Evolutionary conservation across 2,113 vertebrate genomes (phyloP).

Genomic region (zebrafish (Danio rerio)): GRCz12tu NC_133189.1:29285001-29285500

Average conservation of each 20-base stretch:
- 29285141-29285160: background rate
- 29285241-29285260: constrained; percentile 6
- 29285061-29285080: too few species aligned
- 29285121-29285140: too few species aligned
- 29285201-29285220: background rate
- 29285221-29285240: constrained; percentile 12
- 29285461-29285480: constrained; percentile 48
- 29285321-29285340: background rate
- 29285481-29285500: constrained; percentile 49
- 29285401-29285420: constrained; percentile 37
- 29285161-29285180: background rate
- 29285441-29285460: constrained; percentile 47
- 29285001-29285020: too few species aligned
- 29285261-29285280: constrained; percentile 23
- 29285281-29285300: constrained; percentile 12
- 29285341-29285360: background rate
- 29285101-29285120: too few species aligned
- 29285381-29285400: constrained; percentile 5
- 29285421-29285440: constrained; percentile 42
- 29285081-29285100: too few species aligned
- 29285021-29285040: too few species aligned
- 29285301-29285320: background rate
- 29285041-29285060: too few species aligned
- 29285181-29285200: background rate
- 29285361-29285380: constrained; percentile 4